Base-by-base conservation (phyloP, 1,140 invertebrate genomes). In the Platorchestia sp. region DNA sequence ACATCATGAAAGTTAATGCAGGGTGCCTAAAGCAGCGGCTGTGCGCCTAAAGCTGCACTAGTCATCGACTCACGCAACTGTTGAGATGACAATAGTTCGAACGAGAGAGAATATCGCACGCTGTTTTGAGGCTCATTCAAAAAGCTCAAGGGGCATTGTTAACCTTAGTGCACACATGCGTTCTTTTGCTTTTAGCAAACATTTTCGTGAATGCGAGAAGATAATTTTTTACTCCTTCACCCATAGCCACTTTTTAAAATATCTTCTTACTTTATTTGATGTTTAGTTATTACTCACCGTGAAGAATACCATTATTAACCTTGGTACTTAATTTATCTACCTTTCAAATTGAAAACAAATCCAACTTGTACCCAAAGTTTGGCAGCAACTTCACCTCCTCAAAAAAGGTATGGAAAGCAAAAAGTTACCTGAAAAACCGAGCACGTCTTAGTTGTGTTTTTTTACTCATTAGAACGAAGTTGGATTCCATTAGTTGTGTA, bases 1-100 rank as follows among this genome's bases (percentile, higher is more conserved):
- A 75, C 59, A 75, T 75, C 59, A 75, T 75, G 59, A 75, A 75
- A 36, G 59, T 75, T 75, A 75, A 75, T 75, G 59, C 59, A 75
- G 59, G 14, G 59, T 75, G 59, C 27, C 59, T n/a, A n/a, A n/a
- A n/a, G n/a, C n/a, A n/a, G n/a, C n/a, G n/a, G n/a, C n/a, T 22
- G 59, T 22, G 59, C 27, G 59, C 59, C 59, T 75, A 75, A 36
- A 75, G 59, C 59, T 75, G 59, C 7, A 36, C 59, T 22, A 10
- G 59, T 75, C 59, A 75, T 75, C 27, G 59, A 36, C 59, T 75
- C 59, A 36, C 36, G n/a, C n/a, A n/a, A n/a, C 59, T 36, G 36
- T 36, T 75, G 59, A 75, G 36, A 75, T 75, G 59, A 75, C 59
- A 36, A 75, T 75, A 36, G 59, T 10, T 10, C 10, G 27, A n/a